These are phyloP conservation scores for Taurulus bubalis DNA, from an alignment of 2,113 vertebrate genomes.

Conservation along the genomic window DNA sequence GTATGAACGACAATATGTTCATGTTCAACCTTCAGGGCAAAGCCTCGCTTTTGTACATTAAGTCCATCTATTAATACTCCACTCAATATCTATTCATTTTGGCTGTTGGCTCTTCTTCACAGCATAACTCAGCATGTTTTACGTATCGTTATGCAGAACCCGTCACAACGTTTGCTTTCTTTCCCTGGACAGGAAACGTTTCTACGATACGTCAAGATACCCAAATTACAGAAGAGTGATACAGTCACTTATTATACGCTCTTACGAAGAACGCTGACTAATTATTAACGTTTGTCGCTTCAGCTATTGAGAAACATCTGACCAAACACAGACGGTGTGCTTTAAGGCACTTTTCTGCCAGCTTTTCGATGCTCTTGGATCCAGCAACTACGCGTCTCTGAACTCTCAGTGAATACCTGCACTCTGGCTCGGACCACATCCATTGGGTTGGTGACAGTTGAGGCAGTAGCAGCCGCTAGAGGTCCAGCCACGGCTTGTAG, in stretches of 20 bases:
- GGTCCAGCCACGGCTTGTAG: constrained; percentile 95
- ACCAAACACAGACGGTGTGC: not conserved
- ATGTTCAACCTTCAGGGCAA: not conserved
- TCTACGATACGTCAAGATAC: not conserved
- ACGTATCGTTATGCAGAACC: not conserved
- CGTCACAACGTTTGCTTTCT: not conserved
- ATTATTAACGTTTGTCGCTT: not conserved
- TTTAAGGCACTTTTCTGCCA: not conserved
- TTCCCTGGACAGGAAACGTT: not conserved
- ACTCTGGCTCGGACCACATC: constrained; percentile 95
- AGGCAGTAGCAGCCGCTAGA: constrained; percentile 93
- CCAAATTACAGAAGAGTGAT: not conserved
- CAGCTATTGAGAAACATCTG: not conserved
- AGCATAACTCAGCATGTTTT: too few relatives aligned
- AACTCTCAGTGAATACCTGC: constrained; percentile 84
- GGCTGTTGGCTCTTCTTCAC: too few relatives aligned
- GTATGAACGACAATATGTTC: too few relatives aligned
- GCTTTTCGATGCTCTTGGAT: not conserved
- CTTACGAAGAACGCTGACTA: not conserved
- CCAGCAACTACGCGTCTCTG: not conserved
- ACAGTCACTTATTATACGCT: not conserved
- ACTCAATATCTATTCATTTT: not conserved
- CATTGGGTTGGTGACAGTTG: constrained; percentile 98
- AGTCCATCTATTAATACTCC: not conserved
- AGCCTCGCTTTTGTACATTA: not conserved